Conservation (phyloP, 92 coral and sea anemone genomes). For the Ricordea florida region DNA sequence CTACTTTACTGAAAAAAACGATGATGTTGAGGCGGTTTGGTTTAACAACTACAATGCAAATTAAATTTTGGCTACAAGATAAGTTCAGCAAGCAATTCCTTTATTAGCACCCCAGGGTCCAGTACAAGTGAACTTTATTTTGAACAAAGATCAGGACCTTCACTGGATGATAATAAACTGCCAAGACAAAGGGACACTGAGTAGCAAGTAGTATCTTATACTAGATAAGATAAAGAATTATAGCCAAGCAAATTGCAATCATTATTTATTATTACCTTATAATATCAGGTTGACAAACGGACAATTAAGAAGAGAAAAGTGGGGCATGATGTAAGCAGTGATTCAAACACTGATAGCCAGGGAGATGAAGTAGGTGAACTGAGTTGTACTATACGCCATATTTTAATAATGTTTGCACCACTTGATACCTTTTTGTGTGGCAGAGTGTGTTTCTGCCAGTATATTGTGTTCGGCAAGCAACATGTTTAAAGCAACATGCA, state of each 20-base stretch:
- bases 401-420: no score
- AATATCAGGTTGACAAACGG: neutral
- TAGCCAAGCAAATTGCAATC: neutral
- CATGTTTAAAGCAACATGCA: no score
- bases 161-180: no score
- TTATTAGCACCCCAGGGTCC: neutral
- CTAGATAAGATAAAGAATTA: neutral
- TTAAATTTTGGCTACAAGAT: neutral
- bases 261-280: neutral
- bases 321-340: neutral
- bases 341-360: conserved; percentile 6
- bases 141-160: no score
- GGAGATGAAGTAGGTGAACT: conserved; percentile 6
- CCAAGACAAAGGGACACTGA: neutral
- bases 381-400: neutral
- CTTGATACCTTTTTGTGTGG: no score
- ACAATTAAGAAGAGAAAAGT: neutral
- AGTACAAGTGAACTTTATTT: neutral
- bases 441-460: no score
- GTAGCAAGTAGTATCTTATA: neutral
- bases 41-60: neutral
- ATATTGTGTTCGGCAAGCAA: no score
- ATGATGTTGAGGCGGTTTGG: neutral
- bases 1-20: neutral
- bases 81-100: neutral